Evolutionary conservation across 2,797 vertebrate genomes (phyloP), one percentile per base, ranked within the genome.

Genomic region (Periophthalmus magnuspinnatus): DNA sequence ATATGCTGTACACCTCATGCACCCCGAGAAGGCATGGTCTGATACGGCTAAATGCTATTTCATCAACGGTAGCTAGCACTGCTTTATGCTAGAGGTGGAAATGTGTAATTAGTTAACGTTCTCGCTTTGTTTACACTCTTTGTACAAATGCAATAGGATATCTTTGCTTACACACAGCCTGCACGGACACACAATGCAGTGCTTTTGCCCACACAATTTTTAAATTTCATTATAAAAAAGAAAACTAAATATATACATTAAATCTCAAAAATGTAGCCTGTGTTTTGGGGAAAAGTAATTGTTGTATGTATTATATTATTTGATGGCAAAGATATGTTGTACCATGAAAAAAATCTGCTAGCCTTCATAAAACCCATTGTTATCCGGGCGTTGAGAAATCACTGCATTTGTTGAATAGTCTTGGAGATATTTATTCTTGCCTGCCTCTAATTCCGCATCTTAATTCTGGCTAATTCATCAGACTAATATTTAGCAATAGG

Each of bases 401-500:
- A 48, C 50, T 65, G 9, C 17, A 32, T 57, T 22, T 34, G 5
- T 3, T 17, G 2, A 45, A 63, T 14, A 11, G 16, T 54, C 7
- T 36, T 71, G 16, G 10, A 63, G 45, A 14, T 21, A 3, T 0
- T 32, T 60, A 2, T 55, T 38, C 68, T 9, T 5, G n/a, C 21
- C 59, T 66, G 8, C 65, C 32, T n/a, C 58, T 59, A 67, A 65
- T 76, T 60, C 28, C 11, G 16, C 5, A 6, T 24, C 50, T 70
- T 66, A 11, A 67, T 66, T 67, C 41, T 34, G 11, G 62, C 41
- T 78, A 59, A 70, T 73, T 76, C 8, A 28, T 63, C 34, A 52
- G n/a, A 36, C 45, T 71, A 57, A 79, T 41, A 72, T 75, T 71
- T 50, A 19, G 33, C 50, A 65, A 66, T 55, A 36, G 38, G 41